phyloP scores from a whole-genome alignment of 2,113 vertebrate species.

The Oryzias woworae region DNA sequence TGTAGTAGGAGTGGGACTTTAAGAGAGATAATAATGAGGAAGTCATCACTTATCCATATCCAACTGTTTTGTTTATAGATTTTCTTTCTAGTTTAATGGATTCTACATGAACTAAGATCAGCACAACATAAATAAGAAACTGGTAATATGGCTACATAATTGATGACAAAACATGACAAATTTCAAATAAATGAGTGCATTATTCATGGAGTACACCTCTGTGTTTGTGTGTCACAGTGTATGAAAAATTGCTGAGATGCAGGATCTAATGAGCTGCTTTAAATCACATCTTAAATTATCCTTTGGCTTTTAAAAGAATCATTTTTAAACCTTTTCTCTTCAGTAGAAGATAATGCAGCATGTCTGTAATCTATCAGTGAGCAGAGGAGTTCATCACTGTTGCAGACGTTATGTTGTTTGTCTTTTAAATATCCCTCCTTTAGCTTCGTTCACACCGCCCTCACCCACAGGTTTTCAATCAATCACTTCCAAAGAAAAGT shows the following conservation, averaged over 20 bases:
- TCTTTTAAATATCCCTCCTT: conserved; percentile 19
- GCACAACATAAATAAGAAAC: conserved; percentile 50
- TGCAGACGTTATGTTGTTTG: conserved; percentile 21
- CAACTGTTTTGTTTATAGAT: conserved; percentile 22
- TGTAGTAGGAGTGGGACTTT: not conserved
- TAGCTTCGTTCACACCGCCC: no score
- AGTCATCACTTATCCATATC: conserved; percentile 13
- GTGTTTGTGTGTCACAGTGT: conserved; percentile 34
- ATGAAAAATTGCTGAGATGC: conserved; percentile 42
- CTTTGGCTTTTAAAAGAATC: conserved; percentile 8
- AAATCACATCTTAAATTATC: conserved; percentile 47
- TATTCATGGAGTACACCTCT: conserved; percentile 57
- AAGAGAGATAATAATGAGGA: conserved; percentile 1
- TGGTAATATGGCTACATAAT: conserved; percentile 54
- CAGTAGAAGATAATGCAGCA: conserved; percentile 33
- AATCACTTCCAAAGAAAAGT: no score
- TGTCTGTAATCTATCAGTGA: conserved; percentile 21
- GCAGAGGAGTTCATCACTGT: not conserved
- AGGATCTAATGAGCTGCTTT: conserved; percentile 41
- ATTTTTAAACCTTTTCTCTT: conserved; percentile 7
- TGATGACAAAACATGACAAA: conserved; percentile 55
- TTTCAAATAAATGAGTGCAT: conserved; percentile 60
- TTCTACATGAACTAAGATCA: conserved; percentile 35
- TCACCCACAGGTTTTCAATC: no score
- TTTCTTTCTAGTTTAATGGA: conserved; percentile 32